A percentile compares a stretch with the other conserved stretches of the same genome.
These are phyloP conservation scores for Eurypyga helias DNA, from an alignment of 2,113 vertebrate genomes.

Conservation along the genomic window DNA sequence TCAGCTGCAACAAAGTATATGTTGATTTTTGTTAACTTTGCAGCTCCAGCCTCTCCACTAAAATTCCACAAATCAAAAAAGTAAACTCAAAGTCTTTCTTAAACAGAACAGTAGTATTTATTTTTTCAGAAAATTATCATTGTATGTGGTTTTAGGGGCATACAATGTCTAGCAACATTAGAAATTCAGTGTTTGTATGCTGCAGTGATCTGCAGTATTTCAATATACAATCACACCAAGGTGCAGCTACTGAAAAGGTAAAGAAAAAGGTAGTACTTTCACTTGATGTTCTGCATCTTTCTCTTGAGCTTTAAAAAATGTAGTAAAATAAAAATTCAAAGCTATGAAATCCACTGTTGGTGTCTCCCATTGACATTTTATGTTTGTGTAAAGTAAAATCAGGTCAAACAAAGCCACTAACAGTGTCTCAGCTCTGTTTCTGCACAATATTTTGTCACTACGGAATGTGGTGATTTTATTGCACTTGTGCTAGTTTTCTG, in stretches of 20 bases:
- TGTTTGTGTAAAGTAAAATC: conserved; percentile 16
- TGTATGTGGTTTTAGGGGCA: neutral
- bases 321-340: neutral
- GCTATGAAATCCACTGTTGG: neutral
- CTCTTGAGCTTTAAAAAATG: neutral
- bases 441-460: conserved; percentile 24
- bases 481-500: conserved; percentile 7
- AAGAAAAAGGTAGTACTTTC: neutral
- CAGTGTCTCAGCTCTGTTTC: neutral
- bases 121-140: neutral
- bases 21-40: conserved; percentile 16
- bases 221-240: neutral
- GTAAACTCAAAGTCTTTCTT: neutral
- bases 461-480: conserved; percentile 14
- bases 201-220: neutral
- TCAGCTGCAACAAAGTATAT: neutral
- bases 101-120: neutral
- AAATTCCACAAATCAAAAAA: neutral
- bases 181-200: neutral
- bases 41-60: neutral
- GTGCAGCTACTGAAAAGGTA: neutral
- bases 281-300: neutral
- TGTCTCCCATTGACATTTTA: neutral
- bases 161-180: neutral
- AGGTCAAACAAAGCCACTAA: conserved; percentile 22